Percentiles rank a stretch among this genome's conserved stretches.
Conservation (phyloP, 2,113 vertebrate genomes). For the Callorhinus ursinus region DNA sequence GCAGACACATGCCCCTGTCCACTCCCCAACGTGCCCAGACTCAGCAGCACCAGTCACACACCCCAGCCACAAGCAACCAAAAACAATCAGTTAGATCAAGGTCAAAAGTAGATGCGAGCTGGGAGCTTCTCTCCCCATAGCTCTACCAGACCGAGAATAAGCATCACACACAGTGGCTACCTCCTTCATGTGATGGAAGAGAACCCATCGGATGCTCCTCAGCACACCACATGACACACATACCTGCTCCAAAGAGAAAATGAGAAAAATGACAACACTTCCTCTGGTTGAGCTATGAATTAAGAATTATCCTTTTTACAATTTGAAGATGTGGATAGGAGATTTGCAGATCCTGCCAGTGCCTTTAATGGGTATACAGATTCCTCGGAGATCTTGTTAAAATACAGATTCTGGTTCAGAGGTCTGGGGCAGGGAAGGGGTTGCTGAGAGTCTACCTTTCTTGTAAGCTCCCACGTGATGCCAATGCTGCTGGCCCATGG, state of each 20-base stretch:
- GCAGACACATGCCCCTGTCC: neutral
- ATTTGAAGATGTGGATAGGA: neutral
- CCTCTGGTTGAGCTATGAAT: neutral
- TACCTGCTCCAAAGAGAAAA: neutral
- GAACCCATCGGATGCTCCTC: neutral
- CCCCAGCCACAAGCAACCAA: neutral
- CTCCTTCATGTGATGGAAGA: neutral
- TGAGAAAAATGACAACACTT: neutral
- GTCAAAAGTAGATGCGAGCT: neutral
- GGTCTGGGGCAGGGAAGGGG: neutral
- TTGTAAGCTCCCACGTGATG: neutral
- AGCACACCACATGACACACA: too few relatives aligned
- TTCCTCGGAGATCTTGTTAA: neutral
- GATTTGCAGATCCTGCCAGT: neutral
- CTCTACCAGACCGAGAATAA: neutral
- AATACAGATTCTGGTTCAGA: neutral
- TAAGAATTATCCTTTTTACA: neutral
- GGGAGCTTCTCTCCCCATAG: neutral
- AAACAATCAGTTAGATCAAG: neutral
- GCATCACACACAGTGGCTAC: neutral
- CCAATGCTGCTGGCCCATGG: neutral
- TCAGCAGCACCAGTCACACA: neutral
- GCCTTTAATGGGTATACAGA: neutral
- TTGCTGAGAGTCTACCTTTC: neutral
- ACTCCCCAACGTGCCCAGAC: constrained; percentile 20